Percentiles rank a stretch among this genome's conserved stretches.
phyloP scores from a whole-genome alignment of 2,888 invertebrate genomes.

The Lissocephala sabroskyi region DNA sequence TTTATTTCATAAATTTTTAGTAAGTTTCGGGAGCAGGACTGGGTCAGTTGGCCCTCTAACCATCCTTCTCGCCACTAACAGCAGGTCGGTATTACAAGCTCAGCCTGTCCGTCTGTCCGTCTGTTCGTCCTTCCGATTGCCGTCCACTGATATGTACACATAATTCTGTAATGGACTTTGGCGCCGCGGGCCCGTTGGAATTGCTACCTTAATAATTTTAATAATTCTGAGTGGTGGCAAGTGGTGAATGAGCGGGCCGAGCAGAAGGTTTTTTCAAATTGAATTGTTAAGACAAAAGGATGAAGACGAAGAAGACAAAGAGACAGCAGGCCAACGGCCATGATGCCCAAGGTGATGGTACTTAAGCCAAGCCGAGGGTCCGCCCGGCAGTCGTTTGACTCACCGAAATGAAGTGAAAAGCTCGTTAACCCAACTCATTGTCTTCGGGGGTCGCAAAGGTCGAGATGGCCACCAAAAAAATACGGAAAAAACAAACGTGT shows the following conservation, averaged over 20 bases:
- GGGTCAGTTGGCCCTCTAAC: constrained; percentile 19
- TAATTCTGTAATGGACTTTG: constrained; percentile 50
- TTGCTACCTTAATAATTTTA: constrained; percentile 11
- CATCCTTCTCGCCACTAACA: too few relatives aligned
- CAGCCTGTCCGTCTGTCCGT: too few relatives aligned
- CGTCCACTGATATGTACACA: constrained; percentile 5
- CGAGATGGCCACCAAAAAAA: background rate
- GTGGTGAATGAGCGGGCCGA: constrained; percentile 37
- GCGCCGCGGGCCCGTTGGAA: constrained; percentile 31
- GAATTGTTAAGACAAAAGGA: constrained; percentile 28
- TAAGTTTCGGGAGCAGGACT: constrained; percentile 47
- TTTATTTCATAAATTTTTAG: constrained; percentile 60
- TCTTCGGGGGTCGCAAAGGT: background rate
- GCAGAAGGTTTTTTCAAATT: constrained; percentile 26
- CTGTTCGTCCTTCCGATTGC: too few relatives aligned
- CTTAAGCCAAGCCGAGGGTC: background rate
- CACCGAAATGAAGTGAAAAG: constrained; percentile 47
- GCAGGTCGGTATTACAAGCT: constrained; percentile 35
- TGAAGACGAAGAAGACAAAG: too few relatives aligned
- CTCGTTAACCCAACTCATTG: constrained; percentile 30
- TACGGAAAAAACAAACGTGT: constrained; percentile 28
- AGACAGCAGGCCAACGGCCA: background rate
- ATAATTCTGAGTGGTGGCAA: constrained; percentile 42
- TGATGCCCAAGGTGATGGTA: background rate
- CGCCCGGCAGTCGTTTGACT: background rate